Conservation (phyloP, 2,888 invertebrate genomes). For the Drosophila basisetae region DNA sequence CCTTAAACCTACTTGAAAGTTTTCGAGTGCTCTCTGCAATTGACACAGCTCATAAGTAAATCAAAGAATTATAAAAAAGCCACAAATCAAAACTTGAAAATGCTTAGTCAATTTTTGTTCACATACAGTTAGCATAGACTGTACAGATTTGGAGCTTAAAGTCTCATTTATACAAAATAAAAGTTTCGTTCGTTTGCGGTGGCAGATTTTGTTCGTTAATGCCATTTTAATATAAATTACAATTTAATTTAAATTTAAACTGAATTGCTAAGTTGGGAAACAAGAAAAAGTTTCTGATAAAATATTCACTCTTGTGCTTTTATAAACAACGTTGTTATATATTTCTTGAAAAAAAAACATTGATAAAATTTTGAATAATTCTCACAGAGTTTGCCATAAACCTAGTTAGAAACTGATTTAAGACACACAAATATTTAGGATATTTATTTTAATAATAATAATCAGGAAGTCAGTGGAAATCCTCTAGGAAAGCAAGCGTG, state of each 20-base stretch:
- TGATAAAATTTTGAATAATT: background rate
- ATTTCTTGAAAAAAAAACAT: background rate
- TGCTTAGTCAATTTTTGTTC: background rate
- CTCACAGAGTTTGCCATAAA: background rate
- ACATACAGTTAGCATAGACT: constrained; percentile 13
- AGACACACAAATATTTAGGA: background rate
- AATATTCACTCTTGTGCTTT: background rate
- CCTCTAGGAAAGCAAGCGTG: constrained; percentile 14
- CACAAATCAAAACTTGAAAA: constrained; percentile 10
- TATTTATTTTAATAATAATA: constrained; percentile 7
- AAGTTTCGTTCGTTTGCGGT: constrained; percentile 19
- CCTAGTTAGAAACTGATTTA: background rate
- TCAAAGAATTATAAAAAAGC: constrained; percentile 25
- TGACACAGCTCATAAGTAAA: constrained; percentile 29
- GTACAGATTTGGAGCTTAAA: constrained; percentile 15
- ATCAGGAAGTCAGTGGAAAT: constrained; percentile 1
- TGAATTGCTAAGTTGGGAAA: constrained; percentile 6
- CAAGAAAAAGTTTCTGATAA: constrained; percentile 7
- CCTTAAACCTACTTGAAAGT: constrained; percentile 43
- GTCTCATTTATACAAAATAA: constrained; percentile 5
- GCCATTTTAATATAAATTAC: constrained; percentile 53
- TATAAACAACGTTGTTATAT: background rate
- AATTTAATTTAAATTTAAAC: constrained; percentile 50
- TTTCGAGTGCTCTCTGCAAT: constrained; percentile 24
- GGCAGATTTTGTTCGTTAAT: constrained; percentile 36